Conservation (phyloP, 1,140 invertebrate species). For the Caenorhabditis briggsae region DNA sequence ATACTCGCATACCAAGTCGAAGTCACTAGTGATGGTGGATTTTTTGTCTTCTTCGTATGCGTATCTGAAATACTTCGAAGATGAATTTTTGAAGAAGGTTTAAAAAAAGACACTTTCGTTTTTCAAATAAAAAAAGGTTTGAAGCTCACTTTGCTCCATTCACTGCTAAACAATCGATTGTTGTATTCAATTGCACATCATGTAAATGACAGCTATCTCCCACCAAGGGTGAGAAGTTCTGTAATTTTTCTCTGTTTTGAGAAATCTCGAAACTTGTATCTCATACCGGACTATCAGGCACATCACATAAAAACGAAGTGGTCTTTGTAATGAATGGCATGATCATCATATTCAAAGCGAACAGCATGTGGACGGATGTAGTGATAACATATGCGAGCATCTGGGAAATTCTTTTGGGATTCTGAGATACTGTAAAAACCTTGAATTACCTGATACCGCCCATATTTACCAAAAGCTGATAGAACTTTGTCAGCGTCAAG, state of each 20-base stretch:
- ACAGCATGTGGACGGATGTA: slow-evolving; percentile 54
- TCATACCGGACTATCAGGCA: not conserved
- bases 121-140: not conserved
- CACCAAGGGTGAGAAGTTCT: slow-evolving; percentile 9
- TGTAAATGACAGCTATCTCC: slow-evolving; percentile 5
- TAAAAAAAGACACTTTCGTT: not conserved
- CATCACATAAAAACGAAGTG: slow-evolving; percentile 55
- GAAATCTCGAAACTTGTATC: not conserved
- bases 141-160: slow-evolving; percentile 1
- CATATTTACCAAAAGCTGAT: slow-evolving; percentile 59
- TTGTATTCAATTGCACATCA: slow-evolving; percentile 20
- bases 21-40: slow-evolving; percentile 44
- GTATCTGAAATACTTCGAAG: not conserved
- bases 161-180: slow-evolving; percentile 22
- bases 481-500: slow-evolving; percentile 53
- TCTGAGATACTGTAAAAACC: not conserved
- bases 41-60: not conserved
- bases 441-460: slow-evolving; percentile 30
- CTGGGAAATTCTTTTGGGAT: not conserved
- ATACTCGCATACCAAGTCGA: slow-evolving; percentile 64
- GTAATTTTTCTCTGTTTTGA: not conserved
- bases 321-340: slow-evolving; percentile 65
- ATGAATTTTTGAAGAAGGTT: too few species aligned
- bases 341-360: slow-evolving; percentile 64
- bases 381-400: slow-evolving; percentile 63